These are phyloP conservation scores for Apteryx owenii DNA, from an alignment of 2,113 vertebrate genomes.

Conservation along the genomic window DNA sequence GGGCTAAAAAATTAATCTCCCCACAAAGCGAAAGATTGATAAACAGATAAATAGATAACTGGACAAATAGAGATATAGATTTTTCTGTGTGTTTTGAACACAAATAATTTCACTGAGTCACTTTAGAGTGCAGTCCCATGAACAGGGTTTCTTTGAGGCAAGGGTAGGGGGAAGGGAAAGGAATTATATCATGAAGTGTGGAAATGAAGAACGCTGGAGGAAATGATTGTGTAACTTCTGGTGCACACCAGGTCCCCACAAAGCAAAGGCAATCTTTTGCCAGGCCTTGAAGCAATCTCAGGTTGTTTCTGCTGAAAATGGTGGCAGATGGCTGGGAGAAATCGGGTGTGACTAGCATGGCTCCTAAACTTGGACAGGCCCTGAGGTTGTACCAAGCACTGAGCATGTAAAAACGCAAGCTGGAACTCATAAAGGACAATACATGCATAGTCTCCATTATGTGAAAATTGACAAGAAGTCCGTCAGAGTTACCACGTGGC, in stretches of 20 bases:
- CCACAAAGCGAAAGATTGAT: not conserved
- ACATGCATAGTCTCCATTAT: not conserved
- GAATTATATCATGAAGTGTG: not conserved
- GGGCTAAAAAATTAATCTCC: not conserved
- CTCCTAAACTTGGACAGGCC: not conserved
- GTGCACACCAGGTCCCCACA: not conserved
- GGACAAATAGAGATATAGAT: not conserved
- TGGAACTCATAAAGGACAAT: not conserved
- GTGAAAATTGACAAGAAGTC: not conserved
- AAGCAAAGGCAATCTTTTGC: not conserved
- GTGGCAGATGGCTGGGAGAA: not conserved
- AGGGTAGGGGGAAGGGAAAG: not conserved
- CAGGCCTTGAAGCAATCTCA: not conserved
- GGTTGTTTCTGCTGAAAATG: not conserved
- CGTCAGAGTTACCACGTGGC: not conserved
- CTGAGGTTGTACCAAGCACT: not conserved
- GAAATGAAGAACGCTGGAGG: not conserved
- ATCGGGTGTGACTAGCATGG: not conserved
- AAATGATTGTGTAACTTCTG: not conserved
- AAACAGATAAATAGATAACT: not conserved
- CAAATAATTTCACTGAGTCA: not conserved
- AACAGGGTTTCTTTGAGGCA: not conserved
- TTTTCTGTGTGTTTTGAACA: not conserved
- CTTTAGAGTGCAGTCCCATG: not conserved
- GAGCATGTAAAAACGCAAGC: not conserved